phyloP scores from a whole-genome alignment of 2,113 vertebrate species.

The Canis aureus region DNA sequence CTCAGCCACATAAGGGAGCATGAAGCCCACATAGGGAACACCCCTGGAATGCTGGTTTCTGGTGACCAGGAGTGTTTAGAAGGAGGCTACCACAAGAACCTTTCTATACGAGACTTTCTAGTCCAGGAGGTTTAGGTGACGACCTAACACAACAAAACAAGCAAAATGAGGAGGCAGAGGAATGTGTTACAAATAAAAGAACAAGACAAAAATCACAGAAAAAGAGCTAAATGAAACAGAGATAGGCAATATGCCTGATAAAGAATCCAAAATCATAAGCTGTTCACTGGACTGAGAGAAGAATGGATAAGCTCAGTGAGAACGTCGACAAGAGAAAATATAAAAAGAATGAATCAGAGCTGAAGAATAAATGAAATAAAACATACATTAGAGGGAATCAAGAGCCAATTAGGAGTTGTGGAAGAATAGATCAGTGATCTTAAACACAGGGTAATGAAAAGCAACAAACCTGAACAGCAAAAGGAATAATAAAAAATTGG shows the following conservation, averaged over 20 bases:
- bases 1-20: not conserved
- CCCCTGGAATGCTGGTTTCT: not conserved
- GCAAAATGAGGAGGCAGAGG: not conserved
- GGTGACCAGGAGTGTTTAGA: not conserved
- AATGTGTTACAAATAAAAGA: not conserved
- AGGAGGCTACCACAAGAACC: not conserved
- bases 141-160: not conserved
- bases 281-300: not conserved
- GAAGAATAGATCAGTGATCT: not conserved
- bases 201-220: not conserved
- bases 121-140: not conserved
- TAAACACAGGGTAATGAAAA: not conserved
- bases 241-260: not conserved
- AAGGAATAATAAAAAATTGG: not conserved
- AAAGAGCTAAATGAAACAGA: not conserved
- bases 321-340: not conserved
- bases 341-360: not conserved
- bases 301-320: not conserved
- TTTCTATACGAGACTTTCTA: not conserved
- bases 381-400: not conserved
- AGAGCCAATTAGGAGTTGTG: not conserved
- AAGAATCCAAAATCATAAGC: not conserved
- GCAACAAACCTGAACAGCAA: not conserved
- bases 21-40: not conserved
- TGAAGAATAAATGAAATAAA: not conserved